These are phyloP conservation scores for Tringa solitaria DNA, from an alignment of 2,113 vertebrate species.

Conservation along the genomic window DNA sequence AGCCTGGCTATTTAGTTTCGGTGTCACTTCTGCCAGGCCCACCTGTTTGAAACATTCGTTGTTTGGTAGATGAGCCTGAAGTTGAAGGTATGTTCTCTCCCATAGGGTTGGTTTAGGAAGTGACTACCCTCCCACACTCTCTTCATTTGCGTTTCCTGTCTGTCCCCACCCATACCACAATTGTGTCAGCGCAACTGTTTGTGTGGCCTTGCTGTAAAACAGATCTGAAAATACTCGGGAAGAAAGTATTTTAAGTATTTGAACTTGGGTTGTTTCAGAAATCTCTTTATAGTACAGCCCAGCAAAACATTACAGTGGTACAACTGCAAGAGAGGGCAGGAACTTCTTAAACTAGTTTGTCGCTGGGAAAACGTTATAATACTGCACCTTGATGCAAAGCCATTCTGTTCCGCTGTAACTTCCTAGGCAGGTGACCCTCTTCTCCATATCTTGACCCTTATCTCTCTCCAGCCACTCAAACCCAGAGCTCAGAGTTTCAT, in stretches of 20 bases:
- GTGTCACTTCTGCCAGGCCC: not conserved
- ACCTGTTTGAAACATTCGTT: not conserved
- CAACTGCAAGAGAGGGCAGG: not conserved
- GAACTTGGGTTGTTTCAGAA: not conserved
- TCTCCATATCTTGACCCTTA: not conserved
- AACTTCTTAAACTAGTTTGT: not conserved
- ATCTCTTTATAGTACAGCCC: not conserved
- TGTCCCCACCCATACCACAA: not conserved
- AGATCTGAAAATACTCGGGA: not conserved
- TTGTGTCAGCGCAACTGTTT: not conserved
- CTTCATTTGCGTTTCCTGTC: conserved; percentile 15
- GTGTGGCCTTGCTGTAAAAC: conserved; percentile 7
- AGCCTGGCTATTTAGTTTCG: not conserved
- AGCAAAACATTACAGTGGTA: not conserved
- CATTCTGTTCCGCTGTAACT: not conserved
- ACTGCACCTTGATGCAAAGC: not conserved
- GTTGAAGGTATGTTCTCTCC: not conserved
- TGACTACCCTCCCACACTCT: not conserved
- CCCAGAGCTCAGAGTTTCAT: not conserved
- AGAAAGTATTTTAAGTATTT: conserved; percentile 5
- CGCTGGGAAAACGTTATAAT: not conserved
- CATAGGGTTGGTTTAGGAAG: not conserved
- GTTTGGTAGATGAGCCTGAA: not conserved
- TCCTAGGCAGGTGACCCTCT: not conserved
- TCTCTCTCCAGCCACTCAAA: not conserved